Conservation (phyloP, 2,113 vertebrate genomes). For the Dicentrarchus labrax region DNA sequence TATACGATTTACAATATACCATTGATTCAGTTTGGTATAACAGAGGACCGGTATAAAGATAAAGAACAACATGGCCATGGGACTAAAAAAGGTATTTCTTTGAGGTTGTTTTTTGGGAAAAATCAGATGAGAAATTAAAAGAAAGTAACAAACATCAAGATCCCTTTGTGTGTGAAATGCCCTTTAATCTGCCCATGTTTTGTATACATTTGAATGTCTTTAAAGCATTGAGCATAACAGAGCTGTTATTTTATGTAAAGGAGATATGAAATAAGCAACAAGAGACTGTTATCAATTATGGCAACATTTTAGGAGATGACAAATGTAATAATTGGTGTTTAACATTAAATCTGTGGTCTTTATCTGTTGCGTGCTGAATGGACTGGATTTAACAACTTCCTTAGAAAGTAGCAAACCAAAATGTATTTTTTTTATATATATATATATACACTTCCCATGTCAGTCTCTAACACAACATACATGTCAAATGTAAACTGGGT, state of each 20-base stretch:
- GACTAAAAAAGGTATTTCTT: not conserved
- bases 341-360: slow-evolving; percentile 3
- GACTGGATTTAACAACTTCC: slow-evolving; percentile 1
- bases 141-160: not conserved
- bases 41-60: not conserved
- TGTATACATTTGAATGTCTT: slow-evolving; percentile 6
- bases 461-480: not conserved
- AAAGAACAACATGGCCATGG: not conserved
- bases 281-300: not conserved
- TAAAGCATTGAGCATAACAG: not conserved
- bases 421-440: not conserved
- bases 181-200: slow-evolving; percentile 29
- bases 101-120: not conserved
- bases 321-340: slow-evolving; percentile 9
- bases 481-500: not conserved
- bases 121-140: not conserved
- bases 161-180: slow-evolving; percentile 7
- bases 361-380: not conserved
- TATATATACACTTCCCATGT: not conserved
- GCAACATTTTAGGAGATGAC: slow-evolving; percentile 1
- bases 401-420: not conserved
- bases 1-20: slow-evolving; percentile 6
- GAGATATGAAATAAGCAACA: slow-evolving; percentile 10
- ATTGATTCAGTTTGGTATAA: slow-evolving; percentile 4
- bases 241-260: slow-evolving; percentile 13